Percentiles rank a stretch among this genome's conserved stretches.
These are phyloP conservation scores for Campylomormyrus numenius DNA, from an alignment of 2,113 vertebrate species.

Conservation along the genomic window DNA sequence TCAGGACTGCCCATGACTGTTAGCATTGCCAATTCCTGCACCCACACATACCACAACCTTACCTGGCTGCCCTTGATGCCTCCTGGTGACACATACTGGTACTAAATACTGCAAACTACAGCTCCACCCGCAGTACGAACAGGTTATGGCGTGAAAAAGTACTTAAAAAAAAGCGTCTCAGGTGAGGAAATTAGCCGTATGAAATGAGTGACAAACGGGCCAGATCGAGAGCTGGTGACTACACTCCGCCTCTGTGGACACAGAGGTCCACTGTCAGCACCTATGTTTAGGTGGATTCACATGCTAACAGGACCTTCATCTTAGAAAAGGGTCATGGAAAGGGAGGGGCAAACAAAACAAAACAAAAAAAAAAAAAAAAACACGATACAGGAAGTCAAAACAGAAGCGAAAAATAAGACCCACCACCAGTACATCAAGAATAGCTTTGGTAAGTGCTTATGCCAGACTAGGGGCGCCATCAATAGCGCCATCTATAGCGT, in stretches of 20 bases:
- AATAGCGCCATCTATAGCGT: conserved; percentile 52
- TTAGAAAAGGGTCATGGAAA: background rate
- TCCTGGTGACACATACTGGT: background rate
- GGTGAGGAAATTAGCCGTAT: background rate
- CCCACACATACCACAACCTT: background rate
- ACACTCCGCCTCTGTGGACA: background rate
- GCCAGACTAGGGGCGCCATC: background rate
- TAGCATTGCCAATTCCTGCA: background rate
- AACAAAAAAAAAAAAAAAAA: no score
- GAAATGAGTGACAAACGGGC: background rate
- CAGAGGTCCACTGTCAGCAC: background rate
- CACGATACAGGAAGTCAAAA: background rate
- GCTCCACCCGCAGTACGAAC: background rate
- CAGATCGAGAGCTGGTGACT: background rate
- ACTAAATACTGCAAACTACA: background rate
- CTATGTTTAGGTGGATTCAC: background rate
- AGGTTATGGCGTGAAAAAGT: background rate
- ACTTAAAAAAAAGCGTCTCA: background rate
- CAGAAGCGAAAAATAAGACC: background rate
- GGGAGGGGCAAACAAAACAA: background rate
- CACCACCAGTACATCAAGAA: background rate
- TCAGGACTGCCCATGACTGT: background rate
- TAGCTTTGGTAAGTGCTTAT: background rate
- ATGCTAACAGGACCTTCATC: background rate
- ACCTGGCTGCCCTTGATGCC: background rate